phyloP scores from a whole-genome alignment of 2,113 vertebrate species.

The Oncorhynchus mykiss region DNA sequence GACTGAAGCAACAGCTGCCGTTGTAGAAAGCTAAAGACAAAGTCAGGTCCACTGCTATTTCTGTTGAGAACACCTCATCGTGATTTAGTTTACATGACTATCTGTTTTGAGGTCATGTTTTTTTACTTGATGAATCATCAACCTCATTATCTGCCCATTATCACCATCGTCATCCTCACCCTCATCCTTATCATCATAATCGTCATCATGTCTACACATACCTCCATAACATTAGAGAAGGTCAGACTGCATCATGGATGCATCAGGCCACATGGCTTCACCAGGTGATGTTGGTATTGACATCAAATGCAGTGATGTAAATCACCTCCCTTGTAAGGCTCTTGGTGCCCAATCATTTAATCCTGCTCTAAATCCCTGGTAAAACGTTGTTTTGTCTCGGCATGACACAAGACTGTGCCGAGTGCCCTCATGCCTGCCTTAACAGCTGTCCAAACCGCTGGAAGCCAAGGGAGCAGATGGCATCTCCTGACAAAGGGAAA shows the following conservation, averaged over 20 bases:
- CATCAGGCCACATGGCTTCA: background rate
- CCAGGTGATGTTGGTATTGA: background rate
- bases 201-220: background rate
- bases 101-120: too few species aligned
- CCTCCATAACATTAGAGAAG: background rate
- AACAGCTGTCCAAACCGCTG: slow-evolving; percentile 64
- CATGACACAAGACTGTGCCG: slow-evolving; percentile 36
- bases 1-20: too few species aligned
- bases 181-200: background rate
- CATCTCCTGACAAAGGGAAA: slow-evolving; percentile 36
- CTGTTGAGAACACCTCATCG: too few species aligned
- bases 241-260: background rate
- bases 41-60: too few species aligned
- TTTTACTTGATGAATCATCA: too few species aligned
- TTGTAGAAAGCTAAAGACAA: too few species aligned
- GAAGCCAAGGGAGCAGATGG: slow-evolving; percentile 58
- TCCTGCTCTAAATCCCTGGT: slow-evolving; percentile 53
- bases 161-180: too few species aligned
- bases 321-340: slow-evolving; percentile 43
- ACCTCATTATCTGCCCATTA: too few species aligned
- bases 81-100: too few species aligned
- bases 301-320: slow-evolving; percentile 13
- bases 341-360: slow-evolving; percentile 40
- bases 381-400: slow-evolving; percentile 56
- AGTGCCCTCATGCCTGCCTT: slow-evolving; percentile 45